A percentile compares a stretch with the other conserved stretches of the same genome.
These are phyloP conservation scores for Barbus barbus DNA, from an alignment of 2,113 vertebrate species.

Conservation along the genomic window DNA sequence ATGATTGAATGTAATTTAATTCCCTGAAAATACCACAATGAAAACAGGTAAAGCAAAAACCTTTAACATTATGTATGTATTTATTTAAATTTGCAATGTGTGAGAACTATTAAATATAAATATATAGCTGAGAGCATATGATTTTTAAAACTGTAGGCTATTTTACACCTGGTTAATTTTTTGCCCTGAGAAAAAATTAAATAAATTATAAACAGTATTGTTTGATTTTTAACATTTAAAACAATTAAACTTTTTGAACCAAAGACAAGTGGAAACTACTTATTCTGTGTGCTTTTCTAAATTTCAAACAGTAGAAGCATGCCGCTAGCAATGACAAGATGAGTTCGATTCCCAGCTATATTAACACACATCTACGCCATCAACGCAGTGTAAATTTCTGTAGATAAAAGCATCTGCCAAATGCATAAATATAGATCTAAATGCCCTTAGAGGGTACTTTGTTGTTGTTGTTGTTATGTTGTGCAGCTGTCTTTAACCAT, in stretches of 20 bases:
- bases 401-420: neutral
- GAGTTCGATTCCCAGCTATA: too few species aligned
- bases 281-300: neutral
- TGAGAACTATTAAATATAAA: too few species aligned
- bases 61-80: too few species aligned
- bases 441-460: neutral
- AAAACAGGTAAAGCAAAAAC: too few species aligned
- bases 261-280: too few species aligned
- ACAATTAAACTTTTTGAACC: too few species aligned
- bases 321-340: neutral
- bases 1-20: neutral
- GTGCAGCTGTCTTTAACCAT: neutral
- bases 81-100: too few species aligned
- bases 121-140: too few species aligned
- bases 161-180: too few species aligned
- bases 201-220: neutral
- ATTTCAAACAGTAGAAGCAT: neutral
- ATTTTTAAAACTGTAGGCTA: neutral
- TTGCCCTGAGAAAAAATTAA: too few species aligned
- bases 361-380: too few species aligned
- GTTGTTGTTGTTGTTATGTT: neutral
- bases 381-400: neutral
- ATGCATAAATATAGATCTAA: neutral
- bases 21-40: neutral
- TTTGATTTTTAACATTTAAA: too few species aligned